Base-by-base conservation (phyloP, 2,113 vertebrate genomes). In the Rhea pennata region DNA sequence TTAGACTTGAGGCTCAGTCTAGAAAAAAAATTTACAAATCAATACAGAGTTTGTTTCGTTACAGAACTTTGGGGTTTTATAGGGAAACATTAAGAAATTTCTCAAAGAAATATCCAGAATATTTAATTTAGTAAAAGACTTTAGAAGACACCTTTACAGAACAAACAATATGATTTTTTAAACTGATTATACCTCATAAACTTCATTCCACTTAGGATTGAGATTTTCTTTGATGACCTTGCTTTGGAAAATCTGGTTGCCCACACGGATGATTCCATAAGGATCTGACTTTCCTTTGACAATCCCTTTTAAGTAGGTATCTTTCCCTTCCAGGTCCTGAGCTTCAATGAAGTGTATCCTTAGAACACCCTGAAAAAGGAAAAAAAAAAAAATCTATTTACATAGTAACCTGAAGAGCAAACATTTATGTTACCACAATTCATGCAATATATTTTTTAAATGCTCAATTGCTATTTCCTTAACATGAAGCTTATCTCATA, bases 281-380 rank as follows among this genome's bases (percentile, higher is more conserved):
- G 99, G 99, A 93, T 99, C 99, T 2, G 99, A 99, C 97, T 99
- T 99, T 19, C 99, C 99, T 93, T 99, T 99, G 94, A 99, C 98
- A 56, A 99, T 96, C 42, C 99, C 99, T 36, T 99, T 99, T 73
- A 99, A 92, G 58, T 98, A 98, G 76, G 96, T 99, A 85, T 99
- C 99, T 96, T 99, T 99, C 15, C 98, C 98, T 64, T 99, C 88
- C 71, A 99, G 96, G 62, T 99, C 98, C 96, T 99, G 99, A 78
- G 99, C 99, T 98, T 99, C 99, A 46, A 99, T 95, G 75, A 99
- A 99, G 95, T 99, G 98, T 96, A 99, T 98, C 92, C 99, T 98
- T 66, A 99, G 91, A 80, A 99, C 95, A 77, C 98, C 99, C 99
- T 99, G 95, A 81, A 73, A 96, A 85, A 88, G 6, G 58, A 39